Conservation (phyloP, 2,888 invertebrate species). For the Torymus aiolomorphi region DNA sequence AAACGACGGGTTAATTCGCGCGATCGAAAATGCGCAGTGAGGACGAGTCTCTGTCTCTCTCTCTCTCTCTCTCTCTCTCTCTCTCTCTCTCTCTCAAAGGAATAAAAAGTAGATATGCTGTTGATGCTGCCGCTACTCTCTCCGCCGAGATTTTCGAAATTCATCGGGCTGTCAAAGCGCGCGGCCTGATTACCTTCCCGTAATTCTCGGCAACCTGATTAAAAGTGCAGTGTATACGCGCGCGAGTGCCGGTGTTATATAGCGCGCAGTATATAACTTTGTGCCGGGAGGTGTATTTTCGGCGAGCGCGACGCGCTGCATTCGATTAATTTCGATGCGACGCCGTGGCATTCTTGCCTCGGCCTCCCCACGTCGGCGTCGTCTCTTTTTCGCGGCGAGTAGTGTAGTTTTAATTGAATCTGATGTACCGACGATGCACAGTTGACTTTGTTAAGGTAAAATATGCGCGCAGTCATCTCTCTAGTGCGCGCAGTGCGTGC, state of each 20-base stretch:
- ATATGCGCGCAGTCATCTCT: not conserved
- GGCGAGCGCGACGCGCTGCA: not conserved
- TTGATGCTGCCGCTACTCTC: not conserved
- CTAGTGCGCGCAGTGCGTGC: too few relatives aligned
- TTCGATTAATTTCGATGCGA: conserved; percentile 34
- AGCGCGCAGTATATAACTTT: conserved; percentile 12
- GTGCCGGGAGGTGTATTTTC: not conserved
- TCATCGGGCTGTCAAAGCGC: not conserved
- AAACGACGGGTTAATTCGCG: conserved; percentile 27
- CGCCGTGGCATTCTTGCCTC: conserved; percentile 31
- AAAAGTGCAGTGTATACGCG: conserved; percentile 21
- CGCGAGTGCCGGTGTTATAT: too few relatives aligned
- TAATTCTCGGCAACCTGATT: conserved; percentile 22
- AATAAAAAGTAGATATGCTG: conserved; percentile 8
- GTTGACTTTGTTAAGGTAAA: conserved; percentile 24
- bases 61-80: not conserved
- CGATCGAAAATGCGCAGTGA: not conserved
- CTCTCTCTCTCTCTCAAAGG: not conserved
- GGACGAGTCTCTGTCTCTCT: too few relatives aligned
- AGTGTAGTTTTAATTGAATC: conserved; percentile 26
- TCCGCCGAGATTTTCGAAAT: conserved; percentile 18
- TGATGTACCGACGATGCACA: conserved; percentile 4
- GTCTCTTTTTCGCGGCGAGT: not conserved
- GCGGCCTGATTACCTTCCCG: conserved; percentile 14
- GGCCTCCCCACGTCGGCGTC: not conserved